phyloP scores from a whole-genome alignment of 2,797 vertebrate genomes.

The Lacerta bilineata region DNA sequence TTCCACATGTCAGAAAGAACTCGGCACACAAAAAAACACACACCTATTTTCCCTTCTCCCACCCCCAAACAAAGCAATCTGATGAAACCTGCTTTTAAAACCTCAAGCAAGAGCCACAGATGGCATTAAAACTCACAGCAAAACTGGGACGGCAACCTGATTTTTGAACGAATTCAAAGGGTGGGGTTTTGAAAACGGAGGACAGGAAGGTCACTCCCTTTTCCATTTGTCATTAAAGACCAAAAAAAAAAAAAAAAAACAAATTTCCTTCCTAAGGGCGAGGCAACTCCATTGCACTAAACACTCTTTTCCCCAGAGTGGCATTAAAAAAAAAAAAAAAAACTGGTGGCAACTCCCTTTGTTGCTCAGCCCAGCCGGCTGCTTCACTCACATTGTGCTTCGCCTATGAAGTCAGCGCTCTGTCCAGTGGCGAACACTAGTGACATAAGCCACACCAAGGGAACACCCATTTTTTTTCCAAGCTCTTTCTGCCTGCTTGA shows the following conservation, averaged over 20 bases:
- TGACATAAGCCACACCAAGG: slow-evolving; percentile 15
- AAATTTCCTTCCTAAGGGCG: not conserved
- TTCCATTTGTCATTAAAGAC: not conserved
- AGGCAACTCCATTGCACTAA: not conserved
- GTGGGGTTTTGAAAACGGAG: not conserved
- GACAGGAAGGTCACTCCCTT: not conserved
- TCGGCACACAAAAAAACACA: no score
- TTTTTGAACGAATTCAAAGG: not conserved
- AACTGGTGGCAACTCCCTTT: slow-evolving; percentile 16
- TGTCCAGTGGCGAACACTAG: not conserved
- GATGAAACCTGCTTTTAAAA: not conserved
- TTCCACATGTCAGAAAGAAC: slow-evolving; percentile 20
- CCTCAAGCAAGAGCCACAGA: not conserved
- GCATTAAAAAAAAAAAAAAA: not conserved
- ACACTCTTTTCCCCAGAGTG: not conserved
- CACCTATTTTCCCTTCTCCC: no score
- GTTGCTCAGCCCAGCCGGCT: slow-evolving; percentile 2
- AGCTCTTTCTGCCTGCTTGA: not conserved
- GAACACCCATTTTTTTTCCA: not conserved
- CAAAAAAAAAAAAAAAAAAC: slow-evolving; percentile 20
- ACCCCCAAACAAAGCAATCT: slow-evolving; percentile 24
- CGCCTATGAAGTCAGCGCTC: not conserved
- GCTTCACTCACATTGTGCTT: not conserved
- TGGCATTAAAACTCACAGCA: not conserved
- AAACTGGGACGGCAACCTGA: not conserved